A percentile compares a stretch with the other conserved stretches of the same genome.
phyloP scores from a whole-genome alignment of 2,888 invertebrate species.

The Bembecia ichneumoniformis region DNA sequence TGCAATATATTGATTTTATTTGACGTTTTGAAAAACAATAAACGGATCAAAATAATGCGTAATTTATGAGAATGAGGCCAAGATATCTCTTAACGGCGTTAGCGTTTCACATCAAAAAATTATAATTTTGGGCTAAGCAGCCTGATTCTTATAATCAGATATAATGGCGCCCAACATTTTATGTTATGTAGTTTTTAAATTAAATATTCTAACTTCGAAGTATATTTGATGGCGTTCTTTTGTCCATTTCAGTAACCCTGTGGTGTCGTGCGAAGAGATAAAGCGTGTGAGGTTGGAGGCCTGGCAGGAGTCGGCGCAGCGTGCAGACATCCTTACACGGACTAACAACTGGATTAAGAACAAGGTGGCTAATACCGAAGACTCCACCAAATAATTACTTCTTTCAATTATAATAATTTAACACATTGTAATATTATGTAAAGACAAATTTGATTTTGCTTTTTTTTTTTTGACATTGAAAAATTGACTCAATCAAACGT shows the following conservation, averaged over 20 bases:
- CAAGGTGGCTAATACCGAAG: constrained; percentile 38
- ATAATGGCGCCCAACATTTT: too few species aligned
- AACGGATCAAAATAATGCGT: too few species aligned
- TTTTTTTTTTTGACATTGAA: constrained; percentile 5
- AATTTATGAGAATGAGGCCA: too few species aligned
- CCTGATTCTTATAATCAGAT: too few species aligned
- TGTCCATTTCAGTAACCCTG: constrained; percentile 62
- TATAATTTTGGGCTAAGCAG: too few species aligned
- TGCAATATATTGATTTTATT: too few species aligned
- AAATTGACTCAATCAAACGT: too few species aligned
- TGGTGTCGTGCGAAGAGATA: constrained; percentile 64
- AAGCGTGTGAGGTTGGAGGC: constrained; percentile 54
- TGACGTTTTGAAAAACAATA: too few species aligned
- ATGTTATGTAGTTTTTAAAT: too few species aligned
- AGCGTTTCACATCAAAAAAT: too few species aligned
- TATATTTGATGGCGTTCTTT: background rate
- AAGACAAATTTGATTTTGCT: constrained; percentile 5
- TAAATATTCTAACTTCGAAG: too few species aligned
- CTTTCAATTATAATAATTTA: background rate
- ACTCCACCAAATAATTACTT: constrained; percentile 12
- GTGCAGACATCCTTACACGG: constrained; percentile 55
- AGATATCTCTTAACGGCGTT: too few species aligned
- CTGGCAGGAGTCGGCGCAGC: constrained; percentile 50
- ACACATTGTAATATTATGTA: background rate
- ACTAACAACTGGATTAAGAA: constrained; percentile 64